Evolutionary conservation across 2,888 invertebrate species (phyloP), one percentile per base, ranked within the genome.

Genomic region (Aphodius granarius): DNA sequence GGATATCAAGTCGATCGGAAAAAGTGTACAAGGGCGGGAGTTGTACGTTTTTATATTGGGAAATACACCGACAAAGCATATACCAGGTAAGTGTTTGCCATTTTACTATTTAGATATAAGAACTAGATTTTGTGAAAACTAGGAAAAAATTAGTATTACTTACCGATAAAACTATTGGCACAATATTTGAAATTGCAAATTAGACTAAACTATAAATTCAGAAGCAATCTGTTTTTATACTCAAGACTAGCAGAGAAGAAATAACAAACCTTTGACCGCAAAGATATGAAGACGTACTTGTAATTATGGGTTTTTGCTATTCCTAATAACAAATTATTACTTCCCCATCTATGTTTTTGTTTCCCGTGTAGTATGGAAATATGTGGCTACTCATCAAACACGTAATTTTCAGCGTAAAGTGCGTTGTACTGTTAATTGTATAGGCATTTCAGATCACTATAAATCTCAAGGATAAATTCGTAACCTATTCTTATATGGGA

Each of bases 21-120:
- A 94, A 85, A 96, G 96, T 71, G 96, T 97, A 3, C 89, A 96
- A 85, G 93, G 92, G 0, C 89, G 96, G 77, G 93, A 97, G 73
- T 89, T 99, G 23, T 96, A 94, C 88, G 98, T 98, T 0, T 85
- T 99, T 82, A 96, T 97, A 85, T 91, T 99, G 18, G 93, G 95
- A 0, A 92, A 91, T 81, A 90, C 94, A 73, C 96, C 97, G 0
- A 93, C 94, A 0, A 86, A 88, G 63, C 97, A 97, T 88, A 91
- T 94, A 80, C 91, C 94, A 79, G 94, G 95, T 93, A 85, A 80
- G 78, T 76, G n/a, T n/a, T n/a, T n/a, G n/a, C n/a, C n/a, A n/a
- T n/a, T n/a, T n/a, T n/a, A n/a, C n/a, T n/a, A n/a, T n/a, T n/a
- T n/a, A n/a, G n/a, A n/a, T n/a, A n/a, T n/a, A n/a, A n/a, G n/a